phyloP scores from a whole-genome alignment of 2,797 vertebrate genomes.

The Anguilla megastoma region DNA sequence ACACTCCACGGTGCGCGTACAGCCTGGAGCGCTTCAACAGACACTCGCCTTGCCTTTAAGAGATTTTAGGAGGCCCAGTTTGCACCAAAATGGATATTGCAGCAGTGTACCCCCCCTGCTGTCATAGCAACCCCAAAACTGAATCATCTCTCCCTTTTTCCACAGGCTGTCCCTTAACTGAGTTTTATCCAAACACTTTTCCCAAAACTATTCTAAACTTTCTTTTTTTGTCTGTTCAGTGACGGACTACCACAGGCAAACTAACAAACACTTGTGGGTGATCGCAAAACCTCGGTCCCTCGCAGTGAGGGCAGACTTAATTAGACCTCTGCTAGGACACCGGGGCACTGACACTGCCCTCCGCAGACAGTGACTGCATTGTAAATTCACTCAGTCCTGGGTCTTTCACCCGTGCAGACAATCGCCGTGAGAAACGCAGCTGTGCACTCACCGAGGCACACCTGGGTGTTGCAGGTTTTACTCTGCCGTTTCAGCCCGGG shows the following conservation, averaged over 20 bases:
- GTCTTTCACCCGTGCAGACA: neutral
- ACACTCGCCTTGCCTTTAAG: neutral
- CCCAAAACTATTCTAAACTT: neutral
- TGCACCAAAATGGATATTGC: neutral
- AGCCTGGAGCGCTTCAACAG: neutral
- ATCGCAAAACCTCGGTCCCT: neutral
- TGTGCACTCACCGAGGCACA: constrained; percentile 81
- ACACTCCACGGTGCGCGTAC: neutral
- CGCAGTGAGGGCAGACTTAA: neutral
- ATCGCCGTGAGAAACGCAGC: neutral
- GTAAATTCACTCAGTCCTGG: neutral
- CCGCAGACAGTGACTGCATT: neutral
- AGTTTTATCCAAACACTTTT: neutral
- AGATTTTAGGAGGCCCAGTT: neutral
- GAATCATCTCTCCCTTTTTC: neutral
- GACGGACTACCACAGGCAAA: neutral
- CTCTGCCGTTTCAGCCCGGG: constrained; percentile 74
- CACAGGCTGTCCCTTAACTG: neutral
- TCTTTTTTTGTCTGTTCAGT: neutral
- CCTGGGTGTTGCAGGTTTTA: constrained; percentile 82
- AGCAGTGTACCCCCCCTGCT: neutral
- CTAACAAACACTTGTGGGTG: neutral
- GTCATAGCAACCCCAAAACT: neutral
- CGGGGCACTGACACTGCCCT: neutral
- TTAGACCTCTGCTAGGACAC: neutral